These are phyloP conservation scores for Cephus spinipes DNA, from an alignment of 2,888 invertebrate species.

Conservation along the genomic window DNA sequence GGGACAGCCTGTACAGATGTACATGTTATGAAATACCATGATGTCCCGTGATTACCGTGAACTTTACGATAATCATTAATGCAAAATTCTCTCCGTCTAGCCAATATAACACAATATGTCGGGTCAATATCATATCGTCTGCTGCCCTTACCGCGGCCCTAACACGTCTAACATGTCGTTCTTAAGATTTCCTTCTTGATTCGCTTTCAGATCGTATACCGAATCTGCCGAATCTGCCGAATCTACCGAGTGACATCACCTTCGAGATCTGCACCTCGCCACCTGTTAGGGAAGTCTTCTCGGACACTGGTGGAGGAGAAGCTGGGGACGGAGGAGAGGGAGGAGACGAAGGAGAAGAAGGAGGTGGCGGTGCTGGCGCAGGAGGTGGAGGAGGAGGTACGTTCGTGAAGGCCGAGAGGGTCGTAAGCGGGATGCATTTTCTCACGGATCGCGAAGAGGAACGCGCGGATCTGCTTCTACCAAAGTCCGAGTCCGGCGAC, in stretches of 20 bases:
- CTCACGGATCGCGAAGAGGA: constrained; percentile 58
- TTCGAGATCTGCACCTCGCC: constrained; percentile 59
- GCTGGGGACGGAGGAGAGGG: constrained; percentile 5
- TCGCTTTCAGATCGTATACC: constrained; percentile 37
- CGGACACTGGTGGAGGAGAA: constrained; percentile 6
- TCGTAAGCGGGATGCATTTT: constrained; percentile 56
- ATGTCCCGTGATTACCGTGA: no score
- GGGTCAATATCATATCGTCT: no score
- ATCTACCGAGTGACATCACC: constrained; percentile 59
- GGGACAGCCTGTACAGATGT: no score
- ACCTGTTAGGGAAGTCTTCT: constrained; percentile 23
- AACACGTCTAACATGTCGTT: neutral
- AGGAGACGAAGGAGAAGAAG: constrained; percentile 11
- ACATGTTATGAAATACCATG: no score
- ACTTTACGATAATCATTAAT: no score
- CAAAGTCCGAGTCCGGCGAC: constrained; percentile 46
- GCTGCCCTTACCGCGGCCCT: neutral
- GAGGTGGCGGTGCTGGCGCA: constrained; percentile 13
- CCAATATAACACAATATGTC: no score
- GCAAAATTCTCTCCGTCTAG: no score
- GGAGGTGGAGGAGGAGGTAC: constrained; percentile 14
- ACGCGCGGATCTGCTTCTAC: constrained; percentile 36
- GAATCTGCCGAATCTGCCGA: constrained; percentile 39
- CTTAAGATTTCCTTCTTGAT: neutral
- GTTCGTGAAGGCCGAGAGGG: constrained; percentile 47